phyloP scores from a whole-genome alignment of 2,888 invertebrate species.

The Schrankia costaestrigalis region DNA sequence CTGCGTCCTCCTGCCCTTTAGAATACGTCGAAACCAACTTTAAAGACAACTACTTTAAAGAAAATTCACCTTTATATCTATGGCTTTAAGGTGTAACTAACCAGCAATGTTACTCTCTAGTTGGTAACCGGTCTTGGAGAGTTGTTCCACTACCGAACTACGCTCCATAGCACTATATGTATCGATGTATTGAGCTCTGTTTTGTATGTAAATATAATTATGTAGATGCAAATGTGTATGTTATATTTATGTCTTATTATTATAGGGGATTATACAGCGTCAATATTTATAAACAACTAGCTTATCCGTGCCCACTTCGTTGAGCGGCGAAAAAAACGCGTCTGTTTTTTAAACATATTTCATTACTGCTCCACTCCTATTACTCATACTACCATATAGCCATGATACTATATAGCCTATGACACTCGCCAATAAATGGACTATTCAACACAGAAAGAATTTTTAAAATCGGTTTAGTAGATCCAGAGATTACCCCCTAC shows the following conservation, averaged over 20 bases:
- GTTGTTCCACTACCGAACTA: constrained; percentile 56
- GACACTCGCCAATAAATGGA: no score
- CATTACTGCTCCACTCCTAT: no score
- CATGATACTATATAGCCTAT: no score
- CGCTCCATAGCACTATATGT: constrained; percentile 40
- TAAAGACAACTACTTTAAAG: constrained; percentile 5
- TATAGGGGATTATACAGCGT: not conserved
- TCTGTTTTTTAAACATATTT: no score
- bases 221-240: constrained; percentile 3
- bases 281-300: no score
- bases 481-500: no score
- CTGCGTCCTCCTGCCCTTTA: constrained; percentile 56
- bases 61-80: constrained; percentile 19
- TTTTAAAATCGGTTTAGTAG: no score
- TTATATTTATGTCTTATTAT: not conserved
- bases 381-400: no score
- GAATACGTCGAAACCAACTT: constrained; percentile 28
- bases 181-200: constrained; percentile 23
- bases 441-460: no score
- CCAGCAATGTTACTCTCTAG: constrained; percentile 21
- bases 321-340: no score
- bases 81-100: constrained; percentile 7
- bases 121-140: constrained; percentile 49
- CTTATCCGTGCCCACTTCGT: no score
- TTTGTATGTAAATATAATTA: constrained; percentile 24